phyloP scores from a whole-genome alignment of 2,113 vertebrate genomes.

The Arothron firmamentum region DNA sequence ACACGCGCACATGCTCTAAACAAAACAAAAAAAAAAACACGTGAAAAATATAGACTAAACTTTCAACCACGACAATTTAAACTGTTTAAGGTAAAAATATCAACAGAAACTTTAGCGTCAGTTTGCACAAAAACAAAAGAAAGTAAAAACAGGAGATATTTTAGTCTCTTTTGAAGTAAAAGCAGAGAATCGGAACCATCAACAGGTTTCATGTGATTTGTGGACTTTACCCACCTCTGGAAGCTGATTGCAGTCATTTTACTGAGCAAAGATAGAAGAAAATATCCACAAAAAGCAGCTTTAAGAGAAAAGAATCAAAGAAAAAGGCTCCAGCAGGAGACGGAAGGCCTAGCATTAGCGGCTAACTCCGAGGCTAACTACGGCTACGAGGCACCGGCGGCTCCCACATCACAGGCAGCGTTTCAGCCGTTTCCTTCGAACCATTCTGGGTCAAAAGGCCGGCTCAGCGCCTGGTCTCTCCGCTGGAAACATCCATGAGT shows the following conservation, averaged over 20 bases:
- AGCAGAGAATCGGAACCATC: not conserved
- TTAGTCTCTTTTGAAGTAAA: no score
- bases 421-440: constrained; percentile 66
- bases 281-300: not conserved
- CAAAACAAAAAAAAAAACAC: no score
- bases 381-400: constrained; percentile 40
- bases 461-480: constrained; percentile 14
- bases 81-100: no score
- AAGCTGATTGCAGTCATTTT: constrained; percentile 63
- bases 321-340: constrained; percentile 21
- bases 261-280: not conserved
- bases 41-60: no score
- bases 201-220: not conserved
- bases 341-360: constrained; percentile 48
- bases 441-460: constrained; percentile 50
- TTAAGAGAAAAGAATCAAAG: not conserved
- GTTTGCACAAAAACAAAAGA: no score
- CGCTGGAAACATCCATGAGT: constrained; percentile 26
- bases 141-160: no score
- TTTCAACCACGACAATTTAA: no score
- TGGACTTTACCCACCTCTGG: constrained; percentile 64
- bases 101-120: no score
- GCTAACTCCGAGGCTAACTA: constrained; percentile 29
- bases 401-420: constrained; percentile 26
- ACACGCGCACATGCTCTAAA: no score